Evolutionary conservation across 2,113 vertebrate species (phyloP), one percentile per base, ranked within the genome.

Genomic region (Cnemophilus loriae): DNA sequence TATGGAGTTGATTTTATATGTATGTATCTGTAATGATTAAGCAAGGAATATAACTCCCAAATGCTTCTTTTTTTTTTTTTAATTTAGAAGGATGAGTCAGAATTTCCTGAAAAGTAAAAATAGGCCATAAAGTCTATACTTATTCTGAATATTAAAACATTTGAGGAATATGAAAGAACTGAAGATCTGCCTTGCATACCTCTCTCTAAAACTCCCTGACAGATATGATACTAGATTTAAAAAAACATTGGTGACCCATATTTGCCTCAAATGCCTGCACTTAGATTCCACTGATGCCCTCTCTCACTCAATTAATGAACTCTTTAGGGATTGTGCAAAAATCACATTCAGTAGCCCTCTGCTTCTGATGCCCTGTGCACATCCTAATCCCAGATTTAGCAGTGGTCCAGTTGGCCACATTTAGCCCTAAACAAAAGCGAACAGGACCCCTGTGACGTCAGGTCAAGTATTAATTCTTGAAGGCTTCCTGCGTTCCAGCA

Each of bases 61-160:
- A 79, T 71, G 42, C 9, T 16, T 24, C 27, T 78, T 28, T 44
- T 46, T 17, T 41, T 50, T 39, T 67, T 87, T 84, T 89, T 15
- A 14, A 67, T 49, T 68, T 84, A 53, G 49, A 68, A 89, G 50
- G 11, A 65, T 84, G 68, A 77, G 56, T 80, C 53, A 55, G 68
- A 52, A 68, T 80, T 93, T 95, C 80, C 68, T 87, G 50, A 93
- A 93, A 92, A 86, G 73, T 89, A 84, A 89, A 77, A 77, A 46
- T 77, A 87, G 57, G 41, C 71, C 41, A 47, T 80, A 84, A 90
- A 88, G 22, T 50, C 61, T 74, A 7, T 55, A 53, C 65, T 79
- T 69, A 59, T 26, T 26, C 52, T 75, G 57, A 90, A 71, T 75
- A 37, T 75, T 47, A 63, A 88, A 85, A 55, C 22, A 61, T 70